Evolutionary conservation across 2,113 vertebrate genomes (phyloP), one percentile per base, ranked within the genome.

Genomic region (Athene cunicularia): DNA sequence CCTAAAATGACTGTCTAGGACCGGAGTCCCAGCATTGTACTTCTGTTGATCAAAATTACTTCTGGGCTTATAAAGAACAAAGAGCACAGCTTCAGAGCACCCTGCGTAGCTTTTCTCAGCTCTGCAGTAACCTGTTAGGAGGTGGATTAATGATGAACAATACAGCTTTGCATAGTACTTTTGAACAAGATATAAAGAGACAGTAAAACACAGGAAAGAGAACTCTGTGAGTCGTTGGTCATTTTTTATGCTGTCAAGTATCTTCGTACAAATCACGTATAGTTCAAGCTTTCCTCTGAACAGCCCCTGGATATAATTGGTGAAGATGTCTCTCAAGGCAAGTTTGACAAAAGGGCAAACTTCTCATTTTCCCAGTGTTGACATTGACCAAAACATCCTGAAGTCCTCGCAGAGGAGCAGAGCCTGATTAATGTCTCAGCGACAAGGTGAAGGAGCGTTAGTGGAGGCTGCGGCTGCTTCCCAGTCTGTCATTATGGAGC

Each of bases 341-440:
- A 84, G 63, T 96, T 97, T 97, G 97, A 97, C 94, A 94, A 95
- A 98, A 98, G 95, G 98, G 82, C 95, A 97, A 58, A 95, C 63
- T 92, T 94, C 94, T 98, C 77, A 64, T 97, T 98, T 98, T 97
- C 91, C 37, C 63, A 56, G 83, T 39, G 26, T 37, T 97, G 96
- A 93, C 89, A 74, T 73, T 95, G 88, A 96, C 96, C 66, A 81
- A 95, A 97, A 92, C 26, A 73, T 94, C 83, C 86, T 76, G 73
- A 90, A 93, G 77, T 94, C 93, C 93, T 97, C 94, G 66, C 91
- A 87, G 89, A 88, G 67, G 74, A 95, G 80, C 86, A 80, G 83
- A 77, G 83, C 77, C 81, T 95, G 97, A 97, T 97, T 95, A 94
- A 76, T 97, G 77, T 94, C 63, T 86, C 76, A 58, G 63, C 28